Conservation (phyloP, 2,113 vertebrate genomes). For the Rhinoptilus africanus region DNA sequence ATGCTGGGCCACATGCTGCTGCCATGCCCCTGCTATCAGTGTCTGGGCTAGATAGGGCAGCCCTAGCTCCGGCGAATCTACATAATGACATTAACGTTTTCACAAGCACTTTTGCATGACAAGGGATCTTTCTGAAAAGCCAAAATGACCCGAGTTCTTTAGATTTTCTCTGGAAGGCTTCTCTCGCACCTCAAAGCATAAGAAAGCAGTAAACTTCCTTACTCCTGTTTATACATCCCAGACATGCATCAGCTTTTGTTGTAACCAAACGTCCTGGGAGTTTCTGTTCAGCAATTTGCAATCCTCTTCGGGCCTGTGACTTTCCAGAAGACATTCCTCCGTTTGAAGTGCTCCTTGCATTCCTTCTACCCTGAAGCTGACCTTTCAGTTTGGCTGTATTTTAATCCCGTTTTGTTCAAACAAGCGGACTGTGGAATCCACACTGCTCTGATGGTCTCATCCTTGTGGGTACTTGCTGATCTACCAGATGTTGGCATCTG, state of each 20-base stretch:
- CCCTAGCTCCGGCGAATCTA: not conserved
- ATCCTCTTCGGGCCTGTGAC: not conserved
- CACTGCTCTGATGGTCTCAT: not conserved
- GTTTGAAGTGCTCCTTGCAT: constrained; percentile 47
- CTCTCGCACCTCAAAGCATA: constrained; percentile 11
- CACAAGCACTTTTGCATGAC: constrained; percentile 17
- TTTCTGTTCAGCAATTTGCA: not conserved
- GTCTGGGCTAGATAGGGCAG: constrained; percentile 18
- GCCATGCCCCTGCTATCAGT: not conserved
- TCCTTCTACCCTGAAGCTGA: constrained; percentile 4
- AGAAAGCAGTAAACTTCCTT: constrained; percentile 38
- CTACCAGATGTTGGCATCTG: constrained; percentile 16
- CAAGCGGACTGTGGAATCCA: constrained; percentile 2
- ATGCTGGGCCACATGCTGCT: not conserved
- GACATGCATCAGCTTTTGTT: not conserved
- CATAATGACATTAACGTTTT: constrained; percentile 27
- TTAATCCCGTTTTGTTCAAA: constrained; percentile 43
- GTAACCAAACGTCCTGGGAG: not conserved
- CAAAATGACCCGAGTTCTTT: not conserved
- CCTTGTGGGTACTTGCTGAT: not conserved
- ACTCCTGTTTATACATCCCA: constrained; percentile 6
- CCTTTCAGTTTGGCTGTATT: not conserved
- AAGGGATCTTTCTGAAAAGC: not conserved
- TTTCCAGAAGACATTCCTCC: constrained; percentile 43
- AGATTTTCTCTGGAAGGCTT: not conserved